Evolutionary conservation across 1,140 invertebrate species (phyloP).

Genomic region (Idris sp.): DNA sequence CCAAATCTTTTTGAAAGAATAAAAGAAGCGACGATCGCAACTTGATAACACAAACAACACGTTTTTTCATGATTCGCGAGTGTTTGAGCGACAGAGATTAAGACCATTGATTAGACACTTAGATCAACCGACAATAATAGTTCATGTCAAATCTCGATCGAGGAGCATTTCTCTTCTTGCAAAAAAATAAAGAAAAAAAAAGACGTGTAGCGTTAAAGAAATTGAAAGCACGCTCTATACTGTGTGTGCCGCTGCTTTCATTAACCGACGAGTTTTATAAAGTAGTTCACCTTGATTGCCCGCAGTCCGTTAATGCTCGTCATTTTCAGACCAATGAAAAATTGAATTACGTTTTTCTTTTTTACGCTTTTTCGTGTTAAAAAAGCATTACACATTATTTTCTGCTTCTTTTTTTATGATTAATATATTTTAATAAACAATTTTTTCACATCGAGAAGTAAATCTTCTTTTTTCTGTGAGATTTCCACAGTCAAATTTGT

Average conservation of each 20-base stretch:
- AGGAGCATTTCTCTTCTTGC: no score
- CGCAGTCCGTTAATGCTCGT: conserved; percentile 43
- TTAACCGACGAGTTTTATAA: conserved; percentile 49
- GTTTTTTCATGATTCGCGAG: conserved; percentile 19
- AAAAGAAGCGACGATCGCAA: no score
- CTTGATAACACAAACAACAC: conserved; percentile 21
- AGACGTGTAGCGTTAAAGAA: conserved; percentile 36
- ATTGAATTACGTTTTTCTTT: no score
- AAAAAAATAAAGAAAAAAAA: no score
- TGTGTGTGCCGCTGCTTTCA: conserved; percentile 27
- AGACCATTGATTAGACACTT: conserved; percentile 50
- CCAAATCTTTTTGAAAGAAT: no score
- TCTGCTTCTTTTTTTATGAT: no score
- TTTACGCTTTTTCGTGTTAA: no score
- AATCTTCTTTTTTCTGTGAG: no score
- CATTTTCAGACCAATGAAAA: conserved; percentile 41
- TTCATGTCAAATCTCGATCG: conserved; percentile 27
- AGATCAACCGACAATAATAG: conserved; percentile 41
- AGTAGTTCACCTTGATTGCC: conserved; percentile 53
- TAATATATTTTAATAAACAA: no score
- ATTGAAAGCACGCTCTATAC: conserved; percentile 27
- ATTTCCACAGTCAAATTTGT: conserved; percentile 4
- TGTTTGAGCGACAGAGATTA: conserved; percentile 28
- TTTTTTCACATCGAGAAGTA: no score
- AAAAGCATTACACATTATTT: no score